Base-by-base conservation (phyloP, 2,888 invertebrate genomes). In the Thymelicus lineola region DNA sequence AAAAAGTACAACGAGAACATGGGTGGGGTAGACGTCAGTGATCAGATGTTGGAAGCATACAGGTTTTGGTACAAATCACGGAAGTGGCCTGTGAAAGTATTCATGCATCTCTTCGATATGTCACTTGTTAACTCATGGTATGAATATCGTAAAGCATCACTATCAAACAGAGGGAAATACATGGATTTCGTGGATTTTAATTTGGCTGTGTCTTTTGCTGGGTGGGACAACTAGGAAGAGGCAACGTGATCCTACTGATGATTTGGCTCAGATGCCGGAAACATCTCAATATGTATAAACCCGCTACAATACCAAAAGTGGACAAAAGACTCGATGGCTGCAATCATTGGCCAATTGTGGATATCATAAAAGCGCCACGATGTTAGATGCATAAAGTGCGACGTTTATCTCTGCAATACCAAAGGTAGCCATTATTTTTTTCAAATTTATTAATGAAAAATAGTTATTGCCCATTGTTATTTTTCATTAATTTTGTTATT, bases 81-180 rank as follows among this genome's bases (percentile, higher is more conserved):
- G 17, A 53, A 53, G 20, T 53, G 53, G 53, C 53, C 53, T 53
- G 20, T 53, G 53, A 53, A 53, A 53, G 53, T 53, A 53, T 17
- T 53, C 20, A 53, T 53, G 53, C 53, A 53, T 53, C 53, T 17
- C 53, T 53, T 53, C 9, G 53, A 53, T 53, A 53, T 53, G 20
- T 53, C 53, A 6, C 53, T 53, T 7, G 53, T 53, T 53, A 53
- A 53, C 48, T 12, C 48, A 48, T 53, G 20, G 53, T 53, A 53
- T 17, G 53, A 53, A 53, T 53, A 53, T 53, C 53, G 53, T 53
- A 17, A 53, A 53, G 53, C 53, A 53, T 53, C 53, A 20, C 48
- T 48, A 14, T 48, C 48, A 48, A 53, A 17, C 9, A 53, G 53
- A 17, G 20, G 6, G 53, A 53, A 53, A 17, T 20, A 17, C 7